These are phyloP conservation scores for Lophotis ruficrista DNA, from an alignment of 2,113 vertebrate species.

Conservation along the genomic window DNA sequence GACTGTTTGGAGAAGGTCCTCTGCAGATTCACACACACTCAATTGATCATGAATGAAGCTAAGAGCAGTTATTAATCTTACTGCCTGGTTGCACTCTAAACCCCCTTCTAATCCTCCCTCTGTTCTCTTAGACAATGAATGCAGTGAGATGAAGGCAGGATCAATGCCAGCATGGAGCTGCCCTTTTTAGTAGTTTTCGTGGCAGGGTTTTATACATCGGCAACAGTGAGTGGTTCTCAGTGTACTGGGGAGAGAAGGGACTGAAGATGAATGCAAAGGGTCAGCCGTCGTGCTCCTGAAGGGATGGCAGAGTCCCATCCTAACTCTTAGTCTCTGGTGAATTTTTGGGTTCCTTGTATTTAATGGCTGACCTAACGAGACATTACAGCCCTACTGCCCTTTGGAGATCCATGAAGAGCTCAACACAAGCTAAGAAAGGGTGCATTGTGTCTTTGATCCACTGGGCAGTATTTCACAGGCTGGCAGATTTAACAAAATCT, in stretches of 20 bases:
- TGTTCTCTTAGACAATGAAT: slow-evolving; percentile 70
- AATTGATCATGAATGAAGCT: slow-evolving; percentile 61
- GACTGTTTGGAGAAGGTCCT: slow-evolving; percentile 50
- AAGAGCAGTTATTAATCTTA: slow-evolving; percentile 69
- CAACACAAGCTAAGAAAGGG: slow-evolving; percentile 61
- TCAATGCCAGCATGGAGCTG: slow-evolving; percentile 58
- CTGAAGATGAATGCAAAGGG: slow-evolving; percentile 27
- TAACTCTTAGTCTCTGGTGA: slow-evolving; percentile 37
- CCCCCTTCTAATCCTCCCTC: slow-evolving; percentile 65
- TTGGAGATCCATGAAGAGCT: slow-evolving; percentile 52
- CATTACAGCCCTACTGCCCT: slow-evolving; percentile 33
- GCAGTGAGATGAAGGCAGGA: slow-evolving; percentile 64
- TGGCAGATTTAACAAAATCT: slow-evolving; percentile 62
- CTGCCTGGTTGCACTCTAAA: slow-evolving; percentile 61
- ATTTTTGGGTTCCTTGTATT: slow-evolving; percentile 61
- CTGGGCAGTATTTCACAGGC: slow-evolving; percentile 48
- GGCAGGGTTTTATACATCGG: slow-evolving; percentile 45
- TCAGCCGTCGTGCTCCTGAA: background rate
- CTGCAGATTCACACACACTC: slow-evolving; percentile 23
- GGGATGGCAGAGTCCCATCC: slow-evolving; percentile 24
- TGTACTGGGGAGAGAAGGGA: slow-evolving; percentile 3
- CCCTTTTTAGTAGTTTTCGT: slow-evolving; percentile 55
- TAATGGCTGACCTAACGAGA: slow-evolving; percentile 28
- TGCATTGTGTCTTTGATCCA: slow-evolving; percentile 61
- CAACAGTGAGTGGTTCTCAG: slow-evolving; percentile 28